Base-by-base conservation (phyloP, 2,888 invertebrate genomes). In the Lasioglossum lativentre region DNA sequence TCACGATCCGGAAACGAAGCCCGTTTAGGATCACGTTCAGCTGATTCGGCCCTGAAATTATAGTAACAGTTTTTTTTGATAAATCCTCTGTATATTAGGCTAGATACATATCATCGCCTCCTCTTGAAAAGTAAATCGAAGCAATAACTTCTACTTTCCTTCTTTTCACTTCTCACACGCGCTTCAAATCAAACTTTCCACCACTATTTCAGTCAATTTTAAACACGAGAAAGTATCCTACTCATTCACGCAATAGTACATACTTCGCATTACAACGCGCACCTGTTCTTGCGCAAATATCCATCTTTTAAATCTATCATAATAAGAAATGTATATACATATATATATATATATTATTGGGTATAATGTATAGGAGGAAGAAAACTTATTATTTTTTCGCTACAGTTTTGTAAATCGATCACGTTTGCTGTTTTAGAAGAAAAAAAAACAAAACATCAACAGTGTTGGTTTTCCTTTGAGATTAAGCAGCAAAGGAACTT, bases 71-170 rank as follows among this genome's bases (percentile, higher is more conserved):
- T 4, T 70, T 4, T 70, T 70, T n/a, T n/a, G 70, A 40, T 40
- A 40, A n/a, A 70, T 23, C 70, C n/a, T 70, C 23, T 75, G 76
- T 73, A 85, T 81, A 85, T 81, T 94, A 94, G 93, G 81, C 89
- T 94, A 93, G 93, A 88, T 91, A 94, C 94, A 94, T 94, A 94
- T 94, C 94, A 94, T 94, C 90, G 92, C 91, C 91, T 93, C 91
- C 92, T 92, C 93, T 91, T 91, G 45, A 87, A 88, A 83, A 71
- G 73, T 72, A 82, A 80, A 70, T 42, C 72, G 73, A 80, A 56
- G 72, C 70, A 85, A 73, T 71, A 63, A 74, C 47, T 76, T 66
- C 70, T 72, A 59, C 78, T 74, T 86, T 74, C 73, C 71, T 59
- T 78, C 82, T 80, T 78, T 81, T 75, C 83, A 70, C 72, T 71